Conservation (phyloP, 2,113 vertebrate genomes). For the Macheiramphus alcinus region DNA sequence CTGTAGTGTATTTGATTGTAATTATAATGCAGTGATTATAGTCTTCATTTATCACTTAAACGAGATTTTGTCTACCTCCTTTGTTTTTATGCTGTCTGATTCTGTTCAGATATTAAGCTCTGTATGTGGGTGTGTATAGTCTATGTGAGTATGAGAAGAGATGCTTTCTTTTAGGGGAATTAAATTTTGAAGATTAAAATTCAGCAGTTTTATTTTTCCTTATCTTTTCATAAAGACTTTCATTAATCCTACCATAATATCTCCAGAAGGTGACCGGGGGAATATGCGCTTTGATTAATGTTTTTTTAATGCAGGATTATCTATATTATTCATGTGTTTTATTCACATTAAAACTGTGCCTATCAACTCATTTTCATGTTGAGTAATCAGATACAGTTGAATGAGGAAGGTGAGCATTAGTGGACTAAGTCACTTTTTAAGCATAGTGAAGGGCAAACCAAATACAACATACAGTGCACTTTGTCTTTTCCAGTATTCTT, state of each 20-base stretch:
- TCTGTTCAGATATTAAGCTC: slow-evolving; percentile 30
- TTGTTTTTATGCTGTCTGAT: slow-evolving; percentile 10
- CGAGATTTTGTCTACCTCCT: neutral
- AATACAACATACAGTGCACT: neutral
- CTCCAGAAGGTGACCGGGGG: slow-evolving; percentile 53
- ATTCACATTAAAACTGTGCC: slow-evolving; percentile 60
- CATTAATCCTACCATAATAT: slow-evolving; percentile 58
- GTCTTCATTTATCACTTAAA: slow-evolving; percentile 34
- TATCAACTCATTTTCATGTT: slow-evolving; percentile 42
- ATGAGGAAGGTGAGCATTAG: slow-evolving; percentile 24
- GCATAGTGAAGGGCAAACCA: neutral
- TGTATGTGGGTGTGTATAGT: neutral
- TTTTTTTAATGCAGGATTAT: slow-evolving; percentile 68
- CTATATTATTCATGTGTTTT: slow-evolving; percentile 64
- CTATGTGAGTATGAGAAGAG: neutral
- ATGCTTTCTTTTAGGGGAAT: slow-evolving; percentile 42
- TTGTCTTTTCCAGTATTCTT: neutral
- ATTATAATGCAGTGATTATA: slow-evolving; percentile 1
- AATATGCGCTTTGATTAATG: slow-evolving; percentile 64
- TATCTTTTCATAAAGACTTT: slow-evolving; percentile 56
- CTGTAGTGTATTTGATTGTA: neutral
- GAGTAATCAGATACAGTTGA: slow-evolving; percentile 47
- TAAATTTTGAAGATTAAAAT: slow-evolving; percentile 60
- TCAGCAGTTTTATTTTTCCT: slow-evolving; percentile 53
- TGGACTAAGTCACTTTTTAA: neutral